These are phyloP conservation scores for Lamellibrachia luymesi DNA, from an alignment of 1,140 invertebrate genomes.

Conservation along the genomic window DNA sequence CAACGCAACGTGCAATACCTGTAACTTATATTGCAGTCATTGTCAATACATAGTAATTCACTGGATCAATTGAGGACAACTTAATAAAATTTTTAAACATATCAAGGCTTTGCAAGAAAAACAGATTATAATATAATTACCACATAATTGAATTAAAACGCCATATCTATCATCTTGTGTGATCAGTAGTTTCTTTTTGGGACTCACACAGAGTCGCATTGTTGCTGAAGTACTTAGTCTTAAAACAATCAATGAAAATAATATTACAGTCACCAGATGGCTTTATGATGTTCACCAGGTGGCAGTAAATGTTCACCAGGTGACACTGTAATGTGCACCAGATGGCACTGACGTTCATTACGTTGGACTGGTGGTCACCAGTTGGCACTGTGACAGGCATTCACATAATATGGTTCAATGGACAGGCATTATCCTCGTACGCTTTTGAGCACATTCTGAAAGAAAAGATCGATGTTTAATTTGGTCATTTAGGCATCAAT, in stretches of 20 bases:
- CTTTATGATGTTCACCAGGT: background rate
- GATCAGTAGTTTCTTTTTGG: background rate
- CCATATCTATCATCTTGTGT: background rate
- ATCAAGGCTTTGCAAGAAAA: background rate
- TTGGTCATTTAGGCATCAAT: background rate
- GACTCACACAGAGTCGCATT: background rate
- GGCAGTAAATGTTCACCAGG: background rate
- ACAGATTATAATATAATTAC: background rate
- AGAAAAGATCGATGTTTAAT: background rate
- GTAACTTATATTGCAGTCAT: background rate
- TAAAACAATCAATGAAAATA: slow-evolving; percentile 15
- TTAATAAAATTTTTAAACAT: background rate
- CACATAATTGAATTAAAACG: background rate
- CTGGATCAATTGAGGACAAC: background rate
- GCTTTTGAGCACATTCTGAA: background rate
- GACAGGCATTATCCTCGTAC: background rate
- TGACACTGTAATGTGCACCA: background rate
- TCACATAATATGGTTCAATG: background rate
- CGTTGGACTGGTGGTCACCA: background rate
- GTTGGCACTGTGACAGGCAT: background rate
- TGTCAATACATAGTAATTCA: background rate
- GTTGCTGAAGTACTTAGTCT: background rate
- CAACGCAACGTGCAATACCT: background rate
- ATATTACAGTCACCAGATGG: background rate
- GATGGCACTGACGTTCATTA: background rate